A percentile compares a stretch with the other conserved stretches of the same genome.
Conservation (phyloP, 2,797 vertebrate genomes). For the Sitta carolinensis region DNA sequence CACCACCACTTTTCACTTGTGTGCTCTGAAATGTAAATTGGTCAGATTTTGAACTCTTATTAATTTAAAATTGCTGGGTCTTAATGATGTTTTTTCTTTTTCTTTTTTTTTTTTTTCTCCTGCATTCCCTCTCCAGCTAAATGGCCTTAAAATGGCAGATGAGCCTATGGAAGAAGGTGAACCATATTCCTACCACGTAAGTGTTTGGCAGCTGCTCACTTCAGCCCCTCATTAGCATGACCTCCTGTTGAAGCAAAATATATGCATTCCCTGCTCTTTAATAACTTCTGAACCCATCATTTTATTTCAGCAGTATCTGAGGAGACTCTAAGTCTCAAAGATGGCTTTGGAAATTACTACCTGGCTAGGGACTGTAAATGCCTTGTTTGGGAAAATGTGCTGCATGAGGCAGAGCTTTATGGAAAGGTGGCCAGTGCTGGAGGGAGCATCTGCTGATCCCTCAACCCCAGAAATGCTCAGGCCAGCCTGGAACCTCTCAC, state of each 20-base stretch:
- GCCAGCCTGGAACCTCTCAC: background rate
- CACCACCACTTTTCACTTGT: background rate
- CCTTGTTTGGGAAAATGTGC: background rate
- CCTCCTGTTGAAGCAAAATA: background rate
- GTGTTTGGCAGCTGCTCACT: conserved; percentile 50
- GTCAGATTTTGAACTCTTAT: background rate
- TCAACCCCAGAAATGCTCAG: background rate
- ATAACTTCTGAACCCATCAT: background rate
- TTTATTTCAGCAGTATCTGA: background rate
- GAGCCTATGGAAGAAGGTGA: conserved; percentile 97
- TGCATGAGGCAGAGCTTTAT: background rate
- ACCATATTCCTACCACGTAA: conserved; percentile 89
- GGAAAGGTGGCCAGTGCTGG: background rate
- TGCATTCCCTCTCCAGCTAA: conserved; percentile 78
- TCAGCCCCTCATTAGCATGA: background rate
- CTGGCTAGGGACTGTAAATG: background rate
- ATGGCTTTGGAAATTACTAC: background rate
- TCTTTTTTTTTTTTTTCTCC: background rate
- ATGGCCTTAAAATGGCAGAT: conserved; percentile 94
- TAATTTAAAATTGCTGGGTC: background rate
- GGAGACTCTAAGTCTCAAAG: background rate
- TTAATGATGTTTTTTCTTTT: background rate
- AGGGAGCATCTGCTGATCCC: background rate
- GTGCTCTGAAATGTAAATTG: conserved; percentile 34
- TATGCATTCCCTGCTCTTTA: background rate